These are phyloP conservation scores for Microtus ochrogaster DNA, from an alignment of 2,113 vertebrate genomes.

Conservation along the genomic window DNA sequence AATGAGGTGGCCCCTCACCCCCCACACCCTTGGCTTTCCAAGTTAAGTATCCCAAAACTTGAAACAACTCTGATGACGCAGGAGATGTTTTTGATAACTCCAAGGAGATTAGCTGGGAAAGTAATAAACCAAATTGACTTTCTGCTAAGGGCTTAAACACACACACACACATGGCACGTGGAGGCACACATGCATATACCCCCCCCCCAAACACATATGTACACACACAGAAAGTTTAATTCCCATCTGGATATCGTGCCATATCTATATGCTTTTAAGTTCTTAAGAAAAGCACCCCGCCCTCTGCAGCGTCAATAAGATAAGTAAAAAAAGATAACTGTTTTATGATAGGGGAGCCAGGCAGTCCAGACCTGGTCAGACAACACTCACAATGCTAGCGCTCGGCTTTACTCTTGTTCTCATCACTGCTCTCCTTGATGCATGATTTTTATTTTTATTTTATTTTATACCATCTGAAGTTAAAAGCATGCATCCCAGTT, in stretches of 20 bases:
- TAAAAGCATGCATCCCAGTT: not conserved
- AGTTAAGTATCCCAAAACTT: not conserved
- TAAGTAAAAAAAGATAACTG: not conserved
- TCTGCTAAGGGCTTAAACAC: not conserved
- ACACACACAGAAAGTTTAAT: not conserved
- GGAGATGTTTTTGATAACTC: not conserved
- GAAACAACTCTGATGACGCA: not conserved
- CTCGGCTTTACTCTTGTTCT: not conserved
- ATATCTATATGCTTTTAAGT: not conserved
- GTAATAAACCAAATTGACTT: not conserved
- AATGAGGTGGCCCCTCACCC: not conserved
- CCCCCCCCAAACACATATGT: not conserved
- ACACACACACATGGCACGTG: not conserved
- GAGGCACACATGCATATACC: not conserved
- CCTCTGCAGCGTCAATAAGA: not conserved
- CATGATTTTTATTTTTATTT: not conserved
- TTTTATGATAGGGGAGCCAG: not conserved
- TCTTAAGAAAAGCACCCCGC: not conserved
- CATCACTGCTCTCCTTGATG: not conserved
- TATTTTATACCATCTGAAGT: not conserved
- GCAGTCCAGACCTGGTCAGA: not conserved
- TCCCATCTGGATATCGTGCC: not conserved
- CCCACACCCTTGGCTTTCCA: not conserved
- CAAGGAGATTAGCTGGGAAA: not conserved
- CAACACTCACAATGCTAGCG: too few species aligned